Percentiles rank a stretch among this genome's conserved stretches.
These are phyloP conservation scores for Hydractinia echinata DNA, from an alignment of 30 jellyfish, hydroid and myxozoan genomes.

Conservation along the genomic window DNA sequence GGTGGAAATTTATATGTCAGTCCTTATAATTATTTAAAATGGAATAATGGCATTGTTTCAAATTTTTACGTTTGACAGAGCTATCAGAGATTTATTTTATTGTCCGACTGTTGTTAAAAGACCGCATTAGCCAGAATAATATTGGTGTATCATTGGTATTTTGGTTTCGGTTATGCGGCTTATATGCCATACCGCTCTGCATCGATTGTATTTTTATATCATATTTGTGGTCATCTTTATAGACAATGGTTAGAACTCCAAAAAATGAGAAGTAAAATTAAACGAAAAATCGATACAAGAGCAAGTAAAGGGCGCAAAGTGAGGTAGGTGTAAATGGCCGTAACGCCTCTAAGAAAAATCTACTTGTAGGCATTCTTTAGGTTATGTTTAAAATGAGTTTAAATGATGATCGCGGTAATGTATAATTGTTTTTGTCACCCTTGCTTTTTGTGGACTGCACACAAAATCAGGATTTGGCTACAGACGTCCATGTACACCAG, in stretches of 20 bases:
- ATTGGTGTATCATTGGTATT: no score
- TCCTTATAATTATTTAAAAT: no score
- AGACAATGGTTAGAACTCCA: constrained; percentile 89
- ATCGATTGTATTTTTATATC: neutral
- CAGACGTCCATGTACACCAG: no score
- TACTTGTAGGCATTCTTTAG: neutral
- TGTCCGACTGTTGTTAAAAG: no score
- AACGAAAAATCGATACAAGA: constrained; percentile 63
- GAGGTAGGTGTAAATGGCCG: constrained; percentile 40
- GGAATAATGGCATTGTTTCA: no score
- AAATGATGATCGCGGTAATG: constrained; percentile 25
- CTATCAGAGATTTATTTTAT: no score
- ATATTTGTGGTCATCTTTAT: neutral
- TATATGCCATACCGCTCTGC: no score
- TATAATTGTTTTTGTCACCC: constrained; percentile 4
- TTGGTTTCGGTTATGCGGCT: no score
- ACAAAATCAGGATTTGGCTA: neutral
- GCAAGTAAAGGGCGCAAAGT: constrained; percentile 98
- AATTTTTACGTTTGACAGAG: no score
- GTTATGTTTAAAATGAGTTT: neutral
- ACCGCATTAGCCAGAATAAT: no score
- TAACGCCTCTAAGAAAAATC: neutral
- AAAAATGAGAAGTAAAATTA: constrained; percentile 45
- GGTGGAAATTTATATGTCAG: no score
- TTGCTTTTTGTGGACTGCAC: neutral